A percentile compares a stretch with the other conserved stretches of the same genome.
Evolutionary conservation across 92 coral and sea anemone genomes (phyloP).

Genomic region (Montipora capitata): DNA sequence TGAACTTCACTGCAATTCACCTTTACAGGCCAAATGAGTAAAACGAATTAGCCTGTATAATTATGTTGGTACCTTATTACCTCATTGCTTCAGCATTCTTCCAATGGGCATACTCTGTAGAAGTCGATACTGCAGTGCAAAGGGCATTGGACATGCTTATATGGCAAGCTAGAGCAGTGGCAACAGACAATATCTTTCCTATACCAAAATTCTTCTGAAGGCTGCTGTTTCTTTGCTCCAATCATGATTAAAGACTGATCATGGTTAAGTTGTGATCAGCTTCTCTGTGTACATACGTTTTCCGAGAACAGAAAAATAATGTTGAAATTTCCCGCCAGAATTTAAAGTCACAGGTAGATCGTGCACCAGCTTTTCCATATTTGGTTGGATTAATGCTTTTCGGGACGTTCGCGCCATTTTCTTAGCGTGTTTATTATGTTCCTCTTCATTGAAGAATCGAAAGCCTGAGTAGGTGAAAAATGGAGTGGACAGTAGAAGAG

Average conservation of each 20-base stretch:
- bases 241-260: background rate
- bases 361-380: background rate
- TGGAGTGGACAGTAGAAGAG: conserved; percentile 6
- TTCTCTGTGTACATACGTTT: background rate
- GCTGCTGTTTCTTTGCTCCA: background rate
- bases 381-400: background rate
- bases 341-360: background rate
- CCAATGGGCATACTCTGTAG: conserved; percentile 9
- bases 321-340: background rate
- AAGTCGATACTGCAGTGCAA: conserved; percentile 2
- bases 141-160: background rate
- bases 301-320: background rate
- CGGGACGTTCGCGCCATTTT: background rate
- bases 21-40: no score
- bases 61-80: background rate
- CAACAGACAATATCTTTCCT: background rate
- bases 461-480: background rate
- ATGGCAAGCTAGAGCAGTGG: background rate
- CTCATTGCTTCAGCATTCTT: conserved; percentile 1
- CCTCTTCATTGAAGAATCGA: background rate
- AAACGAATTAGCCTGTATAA: no score
- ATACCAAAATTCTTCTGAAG: background rate
- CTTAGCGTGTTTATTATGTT: background rate
- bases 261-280: background rate
- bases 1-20: no score